Evolutionary conservation across 2,113 vertebrate genomes (phyloP).

Genomic region (Solenodon paradoxus): DNA sequence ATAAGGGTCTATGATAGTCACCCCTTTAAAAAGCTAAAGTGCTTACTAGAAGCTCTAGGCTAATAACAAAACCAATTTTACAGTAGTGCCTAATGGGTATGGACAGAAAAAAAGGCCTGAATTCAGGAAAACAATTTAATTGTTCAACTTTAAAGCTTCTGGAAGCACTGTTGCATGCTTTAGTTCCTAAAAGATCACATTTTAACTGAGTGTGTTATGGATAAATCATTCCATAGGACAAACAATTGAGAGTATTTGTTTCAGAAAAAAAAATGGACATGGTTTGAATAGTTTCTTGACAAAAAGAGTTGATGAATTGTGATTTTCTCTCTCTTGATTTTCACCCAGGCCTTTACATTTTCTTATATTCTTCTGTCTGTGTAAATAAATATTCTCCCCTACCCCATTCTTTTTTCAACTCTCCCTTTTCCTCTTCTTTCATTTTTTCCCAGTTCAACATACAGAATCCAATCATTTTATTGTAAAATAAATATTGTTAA

Average conservation of each 20-base stretch:
- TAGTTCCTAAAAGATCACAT: neutral
- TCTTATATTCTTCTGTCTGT: neutral
- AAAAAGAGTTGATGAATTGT: neutral
- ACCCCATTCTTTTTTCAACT: neutral
- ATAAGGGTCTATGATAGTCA: neutral
- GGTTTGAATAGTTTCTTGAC: neutral
- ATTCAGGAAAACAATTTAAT: neutral
- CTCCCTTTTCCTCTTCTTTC: neutral
- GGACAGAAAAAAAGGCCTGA: neutral
- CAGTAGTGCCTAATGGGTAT: neutral
- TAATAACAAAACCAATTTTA: slow-evolving; percentile 31
- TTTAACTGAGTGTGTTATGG: neutral
- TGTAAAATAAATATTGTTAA: neutral
- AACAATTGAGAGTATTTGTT: neutral
- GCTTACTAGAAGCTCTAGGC: neutral
- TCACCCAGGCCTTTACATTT: neutral
- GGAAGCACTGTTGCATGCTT: neutral
- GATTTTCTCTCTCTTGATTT: neutral
- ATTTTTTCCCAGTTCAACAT: neutral
- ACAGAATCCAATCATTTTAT: neutral
- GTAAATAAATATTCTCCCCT: neutral
- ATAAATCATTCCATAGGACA: neutral
- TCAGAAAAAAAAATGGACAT: neutral
- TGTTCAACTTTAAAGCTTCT: neutral
- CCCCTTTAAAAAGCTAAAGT: slow-evolving; percentile 4